Evolutionary conservation across 2,113 vertebrate genomes (phyloP), one percentile per base, ranked within the genome.

Genomic region (Rafetus swinhoei): DNA sequence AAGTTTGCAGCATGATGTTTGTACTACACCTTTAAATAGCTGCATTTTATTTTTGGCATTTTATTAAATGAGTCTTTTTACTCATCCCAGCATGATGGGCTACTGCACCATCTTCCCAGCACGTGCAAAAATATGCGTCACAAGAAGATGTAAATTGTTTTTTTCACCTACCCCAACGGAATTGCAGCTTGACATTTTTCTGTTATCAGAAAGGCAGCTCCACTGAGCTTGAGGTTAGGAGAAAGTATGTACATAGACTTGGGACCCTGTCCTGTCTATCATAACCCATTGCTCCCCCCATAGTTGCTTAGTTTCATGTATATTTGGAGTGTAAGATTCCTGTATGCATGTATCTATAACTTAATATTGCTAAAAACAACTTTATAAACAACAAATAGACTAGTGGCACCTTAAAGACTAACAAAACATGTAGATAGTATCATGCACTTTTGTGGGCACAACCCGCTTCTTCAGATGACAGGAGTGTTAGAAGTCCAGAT

Each of bases 1-100:
- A 87, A 92, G 60, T 93, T 90, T 95, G 32, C 86, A 91, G 25
- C 12, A n/a, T 81, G 60, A 93, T 65, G 24, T 86, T 97, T 91
- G 50, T 65, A 92, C 5, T 0, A 32, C 45, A 59, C 12, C n/a
- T 92, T 57, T 95, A 88, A 96, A 97, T 95, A 94, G 50, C 29
- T 95, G 32, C 54, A 32, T 81, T 93, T 96, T 94, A 45, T 45
- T 97, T 96, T 65, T 69, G 39, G 80, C 4, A 84, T 53, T 55
- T 82, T 45, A 54, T 15, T 89, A 88, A 82, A 62, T 60, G 29
- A 94, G 55, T 53, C 81, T 53, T 96, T 94, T 91, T 74, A 88
- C 81, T 74, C 84, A 69, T 89, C 76, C 59, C 29, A 87, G 91
- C 69, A 82, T 25, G 90, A 62, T 74, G 81, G 69, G 5, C 45